phyloP scores from a whole-genome alignment of 2,797 vertebrate species.

The Chelonia mydas region DNA sequence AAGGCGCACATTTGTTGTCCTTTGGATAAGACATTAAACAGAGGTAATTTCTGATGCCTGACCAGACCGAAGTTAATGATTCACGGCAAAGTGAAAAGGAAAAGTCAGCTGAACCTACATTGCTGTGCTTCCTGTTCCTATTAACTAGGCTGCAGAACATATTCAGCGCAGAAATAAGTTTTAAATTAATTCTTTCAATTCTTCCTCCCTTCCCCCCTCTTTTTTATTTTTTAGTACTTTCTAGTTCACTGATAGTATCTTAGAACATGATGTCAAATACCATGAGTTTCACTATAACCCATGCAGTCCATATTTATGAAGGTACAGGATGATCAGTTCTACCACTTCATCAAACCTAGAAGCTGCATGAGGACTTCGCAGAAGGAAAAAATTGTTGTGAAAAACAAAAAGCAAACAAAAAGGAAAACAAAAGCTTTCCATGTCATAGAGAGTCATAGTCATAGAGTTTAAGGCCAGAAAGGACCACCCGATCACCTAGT shows the following conservation, averaged over 20 bases:
- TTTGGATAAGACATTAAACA: neutral
- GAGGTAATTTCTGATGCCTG: neutral
- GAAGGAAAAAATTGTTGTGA: neutral
- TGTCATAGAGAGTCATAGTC: neutral
- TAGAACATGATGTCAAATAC: neutral
- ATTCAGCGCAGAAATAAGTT: neutral
- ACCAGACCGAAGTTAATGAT: neutral
- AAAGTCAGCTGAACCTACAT: neutral
- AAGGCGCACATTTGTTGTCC: neutral
- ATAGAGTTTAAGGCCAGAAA: neutral
- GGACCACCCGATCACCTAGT: neutral
- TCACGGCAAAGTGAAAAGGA: neutral
- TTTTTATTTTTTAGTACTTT: neutral
- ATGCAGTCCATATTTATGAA: neutral
- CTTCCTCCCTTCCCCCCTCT: neutral
- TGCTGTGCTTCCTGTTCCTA: neutral
- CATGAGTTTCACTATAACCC: neutral
- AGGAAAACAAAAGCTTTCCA: neutral
- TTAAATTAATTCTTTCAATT: neutral
- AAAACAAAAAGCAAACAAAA: no score
- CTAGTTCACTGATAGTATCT: neutral
- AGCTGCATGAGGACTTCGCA: neutral
- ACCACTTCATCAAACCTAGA: neutral
- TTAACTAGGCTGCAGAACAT: neutral
- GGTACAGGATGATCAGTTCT: neutral